Evolutionary conservation across 2,888 invertebrate species (phyloP), one percentile per base, ranked within the genome.

Genomic region (Asteroscopus sphinx): DNA sequence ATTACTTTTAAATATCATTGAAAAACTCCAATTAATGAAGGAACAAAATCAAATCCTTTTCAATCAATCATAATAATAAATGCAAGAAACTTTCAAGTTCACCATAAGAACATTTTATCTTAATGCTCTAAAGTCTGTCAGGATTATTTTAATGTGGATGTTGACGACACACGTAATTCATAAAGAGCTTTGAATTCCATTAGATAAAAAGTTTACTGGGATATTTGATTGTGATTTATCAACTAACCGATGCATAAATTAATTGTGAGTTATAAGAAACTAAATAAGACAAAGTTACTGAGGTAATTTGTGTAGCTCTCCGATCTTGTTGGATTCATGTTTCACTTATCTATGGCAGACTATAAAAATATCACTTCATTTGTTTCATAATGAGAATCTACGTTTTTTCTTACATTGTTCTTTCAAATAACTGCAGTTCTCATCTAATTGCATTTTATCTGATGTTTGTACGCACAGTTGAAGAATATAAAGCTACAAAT

Each of bases 141-240:
- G 84, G 83, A 83, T 80, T 85, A 85, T 80, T 76, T 70, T 68
- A 75, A 77, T 77, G 53, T 71, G 68, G 60, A 47, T 57, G 51
- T 53, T 47, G 60, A 63, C 57, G 69, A 66, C 58, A 62, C 48
- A 59, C 60, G 32, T 40, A 51, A 16, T 39, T 48, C 42, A 55
- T 71, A 66, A 64, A 60, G 64, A 77, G 73, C 59, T 75, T 68
- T 66, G 61, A 77, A 75, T 71, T 68, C 78, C 75, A 72, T 77
- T 72, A 58, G 73, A 72, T 66, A 56, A 71, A 60, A 56, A 36
- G 30, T 12, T 26, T 41, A 51, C 32, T 57, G 42, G 42, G 53
- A 54, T 64, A 51, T 17, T 33, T 41, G 13, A 63, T 63, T 44
- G 12, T 44, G 32, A 15, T 63, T n/a, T n/a, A n/a, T n/a, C n/a